Evolutionary conservation across 2,113 vertebrate genomes (phyloP).

Genomic region (Myotis lucifugus): DNA sequence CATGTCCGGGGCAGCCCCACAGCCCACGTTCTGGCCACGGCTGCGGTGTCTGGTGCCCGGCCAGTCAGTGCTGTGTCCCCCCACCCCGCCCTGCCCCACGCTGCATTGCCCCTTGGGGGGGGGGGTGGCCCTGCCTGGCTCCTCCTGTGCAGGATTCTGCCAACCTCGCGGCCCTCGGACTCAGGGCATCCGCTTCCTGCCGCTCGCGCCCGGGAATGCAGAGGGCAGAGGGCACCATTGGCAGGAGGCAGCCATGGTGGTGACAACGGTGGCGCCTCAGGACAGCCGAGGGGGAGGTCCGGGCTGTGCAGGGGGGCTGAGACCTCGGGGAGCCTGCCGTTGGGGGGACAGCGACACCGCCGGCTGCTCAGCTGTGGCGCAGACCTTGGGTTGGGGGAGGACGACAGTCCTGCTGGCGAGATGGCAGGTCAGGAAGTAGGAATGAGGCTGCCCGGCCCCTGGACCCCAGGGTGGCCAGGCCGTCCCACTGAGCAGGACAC

Average conservation of each 20-base stretch:
- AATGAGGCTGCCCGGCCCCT: not conserved
- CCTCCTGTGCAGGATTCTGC: not conserved
- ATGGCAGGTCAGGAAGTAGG: not conserved
- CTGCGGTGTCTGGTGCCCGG: not conserved
- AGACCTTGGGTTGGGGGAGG: not conserved
- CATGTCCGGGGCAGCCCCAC: fast-evolving
- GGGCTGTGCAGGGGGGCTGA: not conserved
- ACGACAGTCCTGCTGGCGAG: not conserved
- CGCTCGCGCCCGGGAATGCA: fast-evolving
- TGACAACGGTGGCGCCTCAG: not conserved
- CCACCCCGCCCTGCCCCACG: no score
- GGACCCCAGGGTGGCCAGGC: not conserved
- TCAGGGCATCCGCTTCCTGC: fast-evolving
- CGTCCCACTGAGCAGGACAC: no score
- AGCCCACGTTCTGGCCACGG: not conserved
- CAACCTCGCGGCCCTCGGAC: fast-evolving
- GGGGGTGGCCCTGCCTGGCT: not conserved
- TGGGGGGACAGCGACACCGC: not conserved
- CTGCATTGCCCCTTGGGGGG: not conserved
- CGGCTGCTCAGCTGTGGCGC: not conserved
- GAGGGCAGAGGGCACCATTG: not conserved
- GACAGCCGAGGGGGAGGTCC: not conserved
- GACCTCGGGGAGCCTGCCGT: not conserved
- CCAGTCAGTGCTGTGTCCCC: fast-evolving
- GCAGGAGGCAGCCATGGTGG: not conserved